These are phyloP conservation scores for Channa striata DNA, from an alignment of 2,797 vertebrate genomes.

Conservation along the genomic window DNA sequence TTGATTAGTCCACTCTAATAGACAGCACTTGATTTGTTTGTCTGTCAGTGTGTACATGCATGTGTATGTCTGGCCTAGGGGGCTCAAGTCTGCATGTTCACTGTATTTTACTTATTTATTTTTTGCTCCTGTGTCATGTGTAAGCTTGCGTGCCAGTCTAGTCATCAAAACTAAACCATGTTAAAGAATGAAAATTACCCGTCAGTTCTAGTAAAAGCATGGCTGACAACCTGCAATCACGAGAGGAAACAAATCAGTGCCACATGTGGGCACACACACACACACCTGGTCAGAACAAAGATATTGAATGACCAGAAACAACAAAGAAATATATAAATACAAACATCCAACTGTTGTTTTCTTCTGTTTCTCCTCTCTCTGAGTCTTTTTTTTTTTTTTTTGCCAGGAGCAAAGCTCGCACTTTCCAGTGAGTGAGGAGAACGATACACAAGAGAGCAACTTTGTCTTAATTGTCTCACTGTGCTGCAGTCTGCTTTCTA, in stretches of 20 bases:
- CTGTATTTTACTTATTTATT: not conserved
- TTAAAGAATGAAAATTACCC: slow-evolving; percentile 83
- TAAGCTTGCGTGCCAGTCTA: slow-evolving; percentile 60
- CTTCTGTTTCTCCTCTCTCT: slow-evolving; percentile 6
- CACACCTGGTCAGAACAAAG: slow-evolving; percentile 25
- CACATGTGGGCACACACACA: slow-evolving; percentile 35
- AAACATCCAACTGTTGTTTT: not conserved
- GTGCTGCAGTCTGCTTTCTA: slow-evolving; percentile 15
- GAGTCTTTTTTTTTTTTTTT: not conserved
- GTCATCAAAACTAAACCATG: slow-evolving; percentile 75
- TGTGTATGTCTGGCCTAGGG: slow-evolving; percentile 31
- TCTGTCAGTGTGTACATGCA: slow-evolving; percentile 44
- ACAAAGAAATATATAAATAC: slow-evolving; percentile 12
- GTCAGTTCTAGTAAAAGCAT: slow-evolving; percentile 82
- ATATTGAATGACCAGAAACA: slow-evolving; percentile 9
- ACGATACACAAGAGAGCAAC: slow-evolving; percentile 24
- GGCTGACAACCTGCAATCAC: slow-evolving; percentile 84
- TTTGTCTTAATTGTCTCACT: slow-evolving; percentile 32
- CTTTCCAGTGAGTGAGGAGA: slow-evolving; percentile 3
- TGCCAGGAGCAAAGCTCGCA: not conserved
- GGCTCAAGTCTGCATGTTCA: slow-evolving; percentile 20
- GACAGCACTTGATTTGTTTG: slow-evolving; percentile 78
- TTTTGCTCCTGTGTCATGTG: not conserved
- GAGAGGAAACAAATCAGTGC: slow-evolving; percentile 69
- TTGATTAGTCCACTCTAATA: slow-evolving; percentile 78